phyloP scores from a whole-genome alignment of 2,888 invertebrate genomes.

The Pyrocoelia pectoralis region DNA sequence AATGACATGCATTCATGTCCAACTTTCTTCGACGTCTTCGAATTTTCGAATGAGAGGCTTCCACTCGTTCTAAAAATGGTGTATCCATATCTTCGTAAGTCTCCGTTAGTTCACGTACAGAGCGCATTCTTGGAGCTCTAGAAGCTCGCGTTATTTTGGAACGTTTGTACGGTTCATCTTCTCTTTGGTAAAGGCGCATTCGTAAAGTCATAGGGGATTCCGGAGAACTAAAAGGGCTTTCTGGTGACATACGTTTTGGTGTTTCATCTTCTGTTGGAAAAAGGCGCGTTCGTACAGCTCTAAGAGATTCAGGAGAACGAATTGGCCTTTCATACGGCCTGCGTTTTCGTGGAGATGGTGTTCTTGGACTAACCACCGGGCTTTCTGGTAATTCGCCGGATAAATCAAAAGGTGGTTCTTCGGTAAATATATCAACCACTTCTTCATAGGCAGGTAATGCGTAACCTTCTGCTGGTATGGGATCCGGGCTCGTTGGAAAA shows the following conservation, averaged over 20 bases:
- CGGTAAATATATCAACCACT: background rate
- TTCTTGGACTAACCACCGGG: background rate
- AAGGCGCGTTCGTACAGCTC: background rate
- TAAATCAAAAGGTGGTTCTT: background rate
- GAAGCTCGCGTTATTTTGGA: background rate
- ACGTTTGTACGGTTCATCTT: background rate
- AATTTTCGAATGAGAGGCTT: background rate
- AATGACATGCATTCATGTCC: background rate
- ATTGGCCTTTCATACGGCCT: background rate
- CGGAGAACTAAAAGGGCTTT: background rate
- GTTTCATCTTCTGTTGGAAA: background rate
- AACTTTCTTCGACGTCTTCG: background rate
- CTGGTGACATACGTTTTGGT: background rate
- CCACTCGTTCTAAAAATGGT: background rate
- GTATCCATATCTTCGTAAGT: background rate
- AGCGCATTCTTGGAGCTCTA: background rate
- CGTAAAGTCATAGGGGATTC: constrained; percentile 1
- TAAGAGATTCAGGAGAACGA: background rate
- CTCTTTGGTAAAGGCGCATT: background rate
- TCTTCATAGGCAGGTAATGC: background rate
- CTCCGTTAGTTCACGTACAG: background rate
- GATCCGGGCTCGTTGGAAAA: background rate
- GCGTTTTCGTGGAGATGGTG: background rate
- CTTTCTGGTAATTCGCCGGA: background rate
- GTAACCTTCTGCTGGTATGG: background rate